phyloP scores from a whole-genome alignment of 2,113 vertebrate species.

The Psophia crepitans region DNA sequence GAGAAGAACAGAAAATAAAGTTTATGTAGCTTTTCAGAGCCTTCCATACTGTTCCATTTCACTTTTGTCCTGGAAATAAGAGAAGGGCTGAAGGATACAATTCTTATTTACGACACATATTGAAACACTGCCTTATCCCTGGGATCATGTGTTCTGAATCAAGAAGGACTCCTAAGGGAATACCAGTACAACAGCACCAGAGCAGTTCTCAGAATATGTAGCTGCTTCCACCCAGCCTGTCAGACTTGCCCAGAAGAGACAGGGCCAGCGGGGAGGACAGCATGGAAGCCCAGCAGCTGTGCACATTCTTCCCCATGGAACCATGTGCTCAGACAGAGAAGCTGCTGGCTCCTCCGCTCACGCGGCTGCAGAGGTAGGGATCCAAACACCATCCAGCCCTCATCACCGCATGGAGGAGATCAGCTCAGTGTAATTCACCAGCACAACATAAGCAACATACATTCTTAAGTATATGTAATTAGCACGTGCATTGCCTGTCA shows the following conservation, averaged over 20 bases:
- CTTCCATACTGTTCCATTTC: neutral
- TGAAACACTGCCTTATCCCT: neutral
- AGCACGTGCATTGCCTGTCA: neutral
- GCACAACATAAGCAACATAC: neutral
- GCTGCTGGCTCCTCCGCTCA: neutral
- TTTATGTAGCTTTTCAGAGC: neutral
- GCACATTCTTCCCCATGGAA: neutral
- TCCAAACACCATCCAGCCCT: neutral
- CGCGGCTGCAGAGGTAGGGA: neutral
- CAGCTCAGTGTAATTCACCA: neutral
- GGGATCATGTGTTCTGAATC: fast-evolving
- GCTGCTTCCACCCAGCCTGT: neutral
- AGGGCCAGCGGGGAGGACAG: fast-evolving
- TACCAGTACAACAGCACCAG: neutral
- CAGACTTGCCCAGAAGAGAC: neutral
- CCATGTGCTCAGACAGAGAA: neutral
- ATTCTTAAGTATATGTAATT: neutral
- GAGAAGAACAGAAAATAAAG: neutral
- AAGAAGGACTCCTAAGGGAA: neutral
- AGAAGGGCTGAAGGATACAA: neutral
- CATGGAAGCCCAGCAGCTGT: neutral
- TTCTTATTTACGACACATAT: neutral
- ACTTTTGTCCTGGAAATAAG: neutral
- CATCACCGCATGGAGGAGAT: neutral
- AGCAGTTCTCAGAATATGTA: neutral